Conservation (phyloP, 2,113 vertebrate genomes). For the Rallus limicola region DNA sequence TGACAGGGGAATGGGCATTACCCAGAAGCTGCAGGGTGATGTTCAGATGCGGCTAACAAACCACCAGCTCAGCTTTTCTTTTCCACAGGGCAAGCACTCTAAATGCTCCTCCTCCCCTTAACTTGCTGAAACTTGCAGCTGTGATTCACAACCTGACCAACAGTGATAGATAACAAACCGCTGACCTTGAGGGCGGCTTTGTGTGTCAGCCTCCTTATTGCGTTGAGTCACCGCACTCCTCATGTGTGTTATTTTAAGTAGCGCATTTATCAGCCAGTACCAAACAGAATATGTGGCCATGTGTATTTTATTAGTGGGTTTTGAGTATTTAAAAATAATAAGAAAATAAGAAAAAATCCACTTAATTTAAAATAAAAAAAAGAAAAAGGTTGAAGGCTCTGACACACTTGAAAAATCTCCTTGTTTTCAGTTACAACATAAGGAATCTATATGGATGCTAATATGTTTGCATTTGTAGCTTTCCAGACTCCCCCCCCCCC, state of each 20-base stretch:
- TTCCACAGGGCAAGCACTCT: slow-evolving; percentile 8
- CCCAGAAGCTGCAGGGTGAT: slow-evolving; percentile 25
- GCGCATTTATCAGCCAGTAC: slow-evolving; percentile 36
- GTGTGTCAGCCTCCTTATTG: slow-evolving; percentile 37
- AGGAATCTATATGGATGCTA: slow-evolving; percentile 26
- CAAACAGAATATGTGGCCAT: slow-evolving; percentile 25
- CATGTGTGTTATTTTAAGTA: slow-evolving; percentile 21
- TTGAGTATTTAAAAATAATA: background rate
- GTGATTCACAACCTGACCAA: slow-evolving; percentile 73
- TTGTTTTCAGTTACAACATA: slow-evolving; percentile 34
- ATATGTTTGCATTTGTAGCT: slow-evolving; percentile 54
- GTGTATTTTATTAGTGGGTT: slow-evolving; percentile 24
- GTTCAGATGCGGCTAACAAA: background rate
- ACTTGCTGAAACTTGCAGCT: slow-evolving; percentile 57
- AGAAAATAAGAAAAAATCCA: background rate
- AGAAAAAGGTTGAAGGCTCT: background rate
- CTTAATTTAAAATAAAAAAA: background rate
- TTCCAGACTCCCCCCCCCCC: slow-evolving; percentile 41
- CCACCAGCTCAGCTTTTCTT: slow-evolving; percentile 26
- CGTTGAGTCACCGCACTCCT: background rate
- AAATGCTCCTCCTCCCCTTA: slow-evolving; percentile 17
- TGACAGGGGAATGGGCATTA: background rate
- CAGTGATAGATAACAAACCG: slow-evolving; percentile 58
- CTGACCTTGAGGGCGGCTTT: slow-evolving; percentile 49
- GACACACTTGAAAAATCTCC: background rate